These are phyloP conservation scores for Caiman crocodilus DNA, from an alignment of 2,797 vertebrate genomes.

Conservation along the genomic window DNA sequence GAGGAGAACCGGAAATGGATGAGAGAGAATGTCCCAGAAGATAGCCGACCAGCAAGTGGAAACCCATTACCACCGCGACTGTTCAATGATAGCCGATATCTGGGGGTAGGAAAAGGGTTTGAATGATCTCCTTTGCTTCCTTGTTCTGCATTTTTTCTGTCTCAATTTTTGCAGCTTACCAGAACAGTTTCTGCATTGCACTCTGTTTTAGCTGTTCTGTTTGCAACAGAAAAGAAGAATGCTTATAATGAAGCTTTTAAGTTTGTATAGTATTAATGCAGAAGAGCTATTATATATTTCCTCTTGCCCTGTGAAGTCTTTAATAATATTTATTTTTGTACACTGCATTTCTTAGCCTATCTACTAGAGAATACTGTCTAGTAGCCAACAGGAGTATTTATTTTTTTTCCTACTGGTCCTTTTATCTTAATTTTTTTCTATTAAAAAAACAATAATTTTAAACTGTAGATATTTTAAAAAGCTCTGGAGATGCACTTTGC, in stretches of 20 bases:
- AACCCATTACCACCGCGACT: constrained; percentile 95
- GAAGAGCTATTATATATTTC: not conserved
- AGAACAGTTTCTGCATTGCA: not conserved
- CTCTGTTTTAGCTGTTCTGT: not conserved
- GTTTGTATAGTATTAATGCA: not conserved
- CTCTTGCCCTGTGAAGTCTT: not conserved
- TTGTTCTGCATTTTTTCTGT: accelerated
- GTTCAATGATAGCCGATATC: constrained; percentile 93
- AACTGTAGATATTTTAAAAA: not conserved
- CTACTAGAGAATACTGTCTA: not conserved
- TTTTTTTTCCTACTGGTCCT: not conserved
- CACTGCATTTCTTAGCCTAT: not conserved
- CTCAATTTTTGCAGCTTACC: not conserved
- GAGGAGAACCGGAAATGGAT: constrained; percentile 97
- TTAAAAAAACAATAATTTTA: not conserved
- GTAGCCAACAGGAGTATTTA: not conserved
- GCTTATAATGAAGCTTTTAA: not conserved
- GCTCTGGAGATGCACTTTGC: not conserved
- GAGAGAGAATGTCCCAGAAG: constrained; percentile 94
- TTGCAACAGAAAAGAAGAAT: not conserved
- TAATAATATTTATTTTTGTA: not conserved
- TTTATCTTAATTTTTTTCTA: not conserved
- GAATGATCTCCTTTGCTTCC: not conserved
- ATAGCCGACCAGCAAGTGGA: constrained; percentile 88
- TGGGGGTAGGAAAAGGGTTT: constrained; percentile 87